A percentile compares a stretch with the other conserved stretches of the same genome.
phyloP scores from a whole-genome alignment of 2,888 invertebrate species.

The Xanthostigma xanthostigma region DNA sequence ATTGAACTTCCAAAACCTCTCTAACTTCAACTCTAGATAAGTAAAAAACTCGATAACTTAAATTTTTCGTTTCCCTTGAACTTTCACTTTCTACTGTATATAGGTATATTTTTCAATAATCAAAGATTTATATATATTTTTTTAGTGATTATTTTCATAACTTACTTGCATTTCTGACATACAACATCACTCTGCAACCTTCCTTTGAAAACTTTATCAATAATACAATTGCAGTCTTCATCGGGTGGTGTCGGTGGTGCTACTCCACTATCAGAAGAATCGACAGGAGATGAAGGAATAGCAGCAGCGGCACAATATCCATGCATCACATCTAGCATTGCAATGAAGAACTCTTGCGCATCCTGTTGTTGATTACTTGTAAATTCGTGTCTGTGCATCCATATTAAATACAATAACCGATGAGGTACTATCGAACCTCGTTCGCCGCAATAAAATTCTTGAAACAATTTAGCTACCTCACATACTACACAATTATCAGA shows the following conservation, averaged over 20 bases:
- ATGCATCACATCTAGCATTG: constrained; percentile 84
- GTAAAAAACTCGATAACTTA: no score
- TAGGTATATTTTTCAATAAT: no score
- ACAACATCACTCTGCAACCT: constrained; percentile 92
- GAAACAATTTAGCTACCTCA: constrained; percentile 88
- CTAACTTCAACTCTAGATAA: no score
- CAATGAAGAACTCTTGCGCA: constrained; percentile 97
- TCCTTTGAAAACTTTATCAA: constrained; percentile 94
- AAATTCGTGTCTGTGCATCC: constrained; percentile 90
- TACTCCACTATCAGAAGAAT: constrained; percentile 19
- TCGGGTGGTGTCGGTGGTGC: no score
- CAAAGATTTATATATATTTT: not conserved
- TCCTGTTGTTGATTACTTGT: constrained; percentile 97
- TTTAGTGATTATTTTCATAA: constrained; percentile 9
- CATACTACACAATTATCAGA: constrained; percentile 81
- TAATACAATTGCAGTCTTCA: constrained; percentile 74
- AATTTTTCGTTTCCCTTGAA: no score
- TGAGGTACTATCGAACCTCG: constrained; percentile 78
- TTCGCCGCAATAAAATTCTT: constrained; percentile 90
- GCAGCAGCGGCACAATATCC: constrained; percentile 41
- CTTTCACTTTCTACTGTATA: no score
- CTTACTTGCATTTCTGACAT: constrained; percentile 81
- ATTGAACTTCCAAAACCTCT: no score
- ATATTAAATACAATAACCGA: constrained; percentile 80
- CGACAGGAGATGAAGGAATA: no score